phyloP scores from a whole-genome alignment of 2,797 vertebrate species.

The Enteromius afrohamiltoni region DNA sequence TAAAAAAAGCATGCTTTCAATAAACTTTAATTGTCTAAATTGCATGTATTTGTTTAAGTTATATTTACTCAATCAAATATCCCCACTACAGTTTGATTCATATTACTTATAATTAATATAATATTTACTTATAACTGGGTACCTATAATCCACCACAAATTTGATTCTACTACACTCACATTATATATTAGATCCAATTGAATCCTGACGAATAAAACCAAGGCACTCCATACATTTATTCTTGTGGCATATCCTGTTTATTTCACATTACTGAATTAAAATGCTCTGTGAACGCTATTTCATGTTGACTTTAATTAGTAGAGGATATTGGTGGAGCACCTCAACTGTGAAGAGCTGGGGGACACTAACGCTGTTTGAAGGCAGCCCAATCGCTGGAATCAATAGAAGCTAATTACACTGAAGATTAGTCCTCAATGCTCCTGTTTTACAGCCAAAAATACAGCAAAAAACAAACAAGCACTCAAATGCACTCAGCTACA shows the following conservation, averaged over 20 bases:
- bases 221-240: neutral
- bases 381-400: constrained; percentile 76
- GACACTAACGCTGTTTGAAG: constrained; percentile 57
- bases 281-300: constrained; percentile 22
- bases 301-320: constrained; percentile 40
- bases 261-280: constrained; percentile 2
- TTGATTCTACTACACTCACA: neutral
- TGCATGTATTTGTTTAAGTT: too few relatives aligned
- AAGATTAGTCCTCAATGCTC: constrained; percentile 76
- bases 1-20: too few relatives aligned
- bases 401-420: constrained; percentile 82
- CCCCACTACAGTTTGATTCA: too few relatives aligned
- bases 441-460: constrained; percentile 72
- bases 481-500: neutral
- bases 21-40: too few relatives aligned
- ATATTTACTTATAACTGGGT: neutral
- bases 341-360: constrained; percentile 56
- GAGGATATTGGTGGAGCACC: constrained; percentile 57
- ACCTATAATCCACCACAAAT: neutral
- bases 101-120: too few relatives aligned
- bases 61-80: too few relatives aligned
- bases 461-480: constrained; percentile 36
- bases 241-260: neutral
- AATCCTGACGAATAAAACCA: neutral
- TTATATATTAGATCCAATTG: neutral